Conservation (phyloP, 2,797 vertebrate genomes). For the Meriones psammophilus region DNA sequence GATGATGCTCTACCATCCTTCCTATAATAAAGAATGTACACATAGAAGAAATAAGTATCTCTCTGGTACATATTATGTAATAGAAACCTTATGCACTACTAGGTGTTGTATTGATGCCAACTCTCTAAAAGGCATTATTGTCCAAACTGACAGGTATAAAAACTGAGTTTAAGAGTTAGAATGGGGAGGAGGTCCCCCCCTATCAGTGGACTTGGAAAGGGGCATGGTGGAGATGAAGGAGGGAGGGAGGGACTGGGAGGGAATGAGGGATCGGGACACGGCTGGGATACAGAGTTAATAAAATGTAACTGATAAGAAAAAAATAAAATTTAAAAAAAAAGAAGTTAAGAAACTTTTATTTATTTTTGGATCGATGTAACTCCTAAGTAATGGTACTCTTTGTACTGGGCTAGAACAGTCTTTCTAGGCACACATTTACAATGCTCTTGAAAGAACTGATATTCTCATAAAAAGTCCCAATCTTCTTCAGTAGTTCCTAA, state of each 20-base stretch:
- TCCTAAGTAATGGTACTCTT: not conserved
- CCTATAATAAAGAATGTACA: not conserved
- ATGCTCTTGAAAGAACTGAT: not conserved
- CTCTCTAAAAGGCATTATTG: not conserved
- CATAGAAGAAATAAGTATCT: not conserved
- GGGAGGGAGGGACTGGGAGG: too few species aligned
- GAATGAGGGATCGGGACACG: too few species aligned
- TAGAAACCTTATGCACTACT: not conserved
- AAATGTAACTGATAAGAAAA: too few species aligned
- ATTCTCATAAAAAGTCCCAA: not conserved
- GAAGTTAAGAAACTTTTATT: conserved; percentile 18
- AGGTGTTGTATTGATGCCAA: not conserved
- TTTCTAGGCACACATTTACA: not conserved
- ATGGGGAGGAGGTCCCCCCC: too few species aligned
- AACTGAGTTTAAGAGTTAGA: conserved; percentile 19
- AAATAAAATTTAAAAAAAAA: too few species aligned
- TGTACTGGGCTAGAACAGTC: not conserved
- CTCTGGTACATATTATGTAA: not conserved
- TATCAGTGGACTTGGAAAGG: too few species aligned
- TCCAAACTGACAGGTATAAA: not conserved
- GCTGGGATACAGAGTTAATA: too few species aligned
- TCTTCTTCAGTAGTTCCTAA: not conserved
- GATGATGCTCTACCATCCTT: not conserved
- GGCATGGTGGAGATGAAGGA: too few species aligned
- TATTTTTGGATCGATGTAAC: not conserved